Percentiles rank a stretch among this genome's conserved stretches.
Conservation (phyloP, 2,797 vertebrate genomes). For the Muraenolepis orangiensis region DNA sequence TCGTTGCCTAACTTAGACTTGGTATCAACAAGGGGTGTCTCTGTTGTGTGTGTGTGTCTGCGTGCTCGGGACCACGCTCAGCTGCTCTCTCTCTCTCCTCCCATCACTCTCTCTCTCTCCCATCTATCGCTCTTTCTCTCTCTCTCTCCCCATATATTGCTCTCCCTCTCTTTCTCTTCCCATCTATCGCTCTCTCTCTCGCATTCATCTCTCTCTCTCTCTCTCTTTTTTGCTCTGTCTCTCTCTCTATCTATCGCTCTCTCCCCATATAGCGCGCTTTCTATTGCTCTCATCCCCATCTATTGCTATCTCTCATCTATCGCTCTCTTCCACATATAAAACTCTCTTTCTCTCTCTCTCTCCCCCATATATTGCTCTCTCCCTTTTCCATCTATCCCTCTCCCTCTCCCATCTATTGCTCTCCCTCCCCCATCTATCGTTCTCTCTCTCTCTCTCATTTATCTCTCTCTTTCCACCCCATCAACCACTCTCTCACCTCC, state of each 20-base stretch:
- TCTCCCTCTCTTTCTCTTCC: too few species aligned
- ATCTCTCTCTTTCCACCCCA: too few species aligned
- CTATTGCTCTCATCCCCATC: too few species aligned
- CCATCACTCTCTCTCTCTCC: not conserved
- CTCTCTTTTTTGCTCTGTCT: too few species aligned
- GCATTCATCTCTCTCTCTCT: not conserved
- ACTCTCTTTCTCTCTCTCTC: too few species aligned
- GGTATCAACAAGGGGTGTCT: not conserved
- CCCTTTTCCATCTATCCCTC: too few species aligned
- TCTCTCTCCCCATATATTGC: too few species aligned
- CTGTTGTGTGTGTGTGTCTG: not conserved
- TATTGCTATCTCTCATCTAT: not conserved
- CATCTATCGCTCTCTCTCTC: not conserved
- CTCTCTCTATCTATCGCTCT: too few species aligned
- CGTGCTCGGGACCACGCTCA: not conserved
- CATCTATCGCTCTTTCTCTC: not conserved
- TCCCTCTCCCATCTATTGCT: too few species aligned
- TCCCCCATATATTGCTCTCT: too few species aligned
- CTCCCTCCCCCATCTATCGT: not conserved
- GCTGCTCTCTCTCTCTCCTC: not conserved
- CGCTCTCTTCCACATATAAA: not conserved
- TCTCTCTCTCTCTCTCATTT: not conserved
- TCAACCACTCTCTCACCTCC: too few species aligned
- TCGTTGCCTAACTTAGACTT: not conserved
- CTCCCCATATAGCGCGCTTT: too few species aligned